Evolutionary conservation across 2,797 vertebrate species (phyloP).

Genomic region (Etheostoma nigrum): DNA sequence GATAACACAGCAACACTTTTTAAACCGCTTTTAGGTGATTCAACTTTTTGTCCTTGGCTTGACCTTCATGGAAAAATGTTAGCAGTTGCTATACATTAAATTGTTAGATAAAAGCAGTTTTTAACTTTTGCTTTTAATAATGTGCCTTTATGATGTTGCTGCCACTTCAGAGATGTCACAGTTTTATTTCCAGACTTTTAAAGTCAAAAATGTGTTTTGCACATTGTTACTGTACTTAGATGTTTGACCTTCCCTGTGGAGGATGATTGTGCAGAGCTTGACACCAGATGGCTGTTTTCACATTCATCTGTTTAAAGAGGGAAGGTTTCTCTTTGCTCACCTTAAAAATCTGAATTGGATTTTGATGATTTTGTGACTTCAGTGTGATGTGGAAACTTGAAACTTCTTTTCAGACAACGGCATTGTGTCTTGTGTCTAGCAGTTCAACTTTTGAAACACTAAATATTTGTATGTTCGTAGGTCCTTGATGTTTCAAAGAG

Average conservation of each 20-base stretch:
- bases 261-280: background rate
- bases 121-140: background rate
- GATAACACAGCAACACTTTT: background rate
- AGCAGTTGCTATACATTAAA: background rate
- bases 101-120: background rate
- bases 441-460: background rate
- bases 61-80: background rate
- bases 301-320: background rate
- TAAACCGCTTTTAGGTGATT: background rate
- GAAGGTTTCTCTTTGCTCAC: background rate
- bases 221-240: background rate
- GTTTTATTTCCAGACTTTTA: background rate
- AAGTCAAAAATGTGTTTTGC: background rate
- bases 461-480: background rate
- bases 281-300: background rate
- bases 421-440: background rate
- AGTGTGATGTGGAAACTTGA: background rate
- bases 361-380: background rate
- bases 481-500: background rate
- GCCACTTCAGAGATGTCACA: background rate
- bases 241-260: slow-evolving; percentile 6
- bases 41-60: background rate
- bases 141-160: background rate
- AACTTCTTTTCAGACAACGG: background rate
- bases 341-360: background rate